These are phyloP conservation scores for Siniperca scherzeri DNA, from an alignment of 2,797 vertebrate genomes.

Conservation along the genomic window DNA sequence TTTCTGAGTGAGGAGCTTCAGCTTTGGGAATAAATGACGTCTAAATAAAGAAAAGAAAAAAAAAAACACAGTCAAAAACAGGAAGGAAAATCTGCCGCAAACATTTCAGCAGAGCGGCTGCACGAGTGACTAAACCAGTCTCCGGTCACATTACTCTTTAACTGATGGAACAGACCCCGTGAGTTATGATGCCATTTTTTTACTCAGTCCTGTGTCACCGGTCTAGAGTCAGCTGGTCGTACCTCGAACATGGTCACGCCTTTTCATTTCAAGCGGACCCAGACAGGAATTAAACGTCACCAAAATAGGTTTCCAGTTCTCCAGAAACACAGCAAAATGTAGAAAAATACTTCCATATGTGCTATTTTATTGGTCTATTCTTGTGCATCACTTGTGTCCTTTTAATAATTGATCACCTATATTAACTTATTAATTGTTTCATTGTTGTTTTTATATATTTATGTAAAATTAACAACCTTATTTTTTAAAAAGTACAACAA, in stretches of 20 bases:
- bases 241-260: not conserved
- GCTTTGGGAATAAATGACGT: slow-evolving; percentile 42
- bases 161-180: not conserved
- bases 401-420: too few species aligned
- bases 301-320: too few species aligned
- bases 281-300: not conserved
- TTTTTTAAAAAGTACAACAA: too few species aligned
- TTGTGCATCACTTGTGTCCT: too few species aligned
- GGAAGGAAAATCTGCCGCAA: slow-evolving; percentile 47
- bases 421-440: too few species aligned
- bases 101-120: not conserved
- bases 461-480: too few species aligned
- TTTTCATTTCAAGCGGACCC: not conserved
- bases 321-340: too few species aligned
- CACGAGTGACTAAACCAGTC: not conserved
- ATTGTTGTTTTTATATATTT: too few species aligned
- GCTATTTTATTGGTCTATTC: too few species aligned
- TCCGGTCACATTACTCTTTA: not conserved
- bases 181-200: too few species aligned
- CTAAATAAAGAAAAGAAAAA: slow-evolving; percentile 28
- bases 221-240: not conserved
- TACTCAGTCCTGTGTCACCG: not conserved
- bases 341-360: too few species aligned
- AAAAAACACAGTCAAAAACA: slow-evolving; percentile 16
- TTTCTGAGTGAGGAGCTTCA: slow-evolving; percentile 34